Evolutionary conservation across 2,113 vertebrate genomes (phyloP).

Genomic region (Oreochromis niloticus): DNA sequence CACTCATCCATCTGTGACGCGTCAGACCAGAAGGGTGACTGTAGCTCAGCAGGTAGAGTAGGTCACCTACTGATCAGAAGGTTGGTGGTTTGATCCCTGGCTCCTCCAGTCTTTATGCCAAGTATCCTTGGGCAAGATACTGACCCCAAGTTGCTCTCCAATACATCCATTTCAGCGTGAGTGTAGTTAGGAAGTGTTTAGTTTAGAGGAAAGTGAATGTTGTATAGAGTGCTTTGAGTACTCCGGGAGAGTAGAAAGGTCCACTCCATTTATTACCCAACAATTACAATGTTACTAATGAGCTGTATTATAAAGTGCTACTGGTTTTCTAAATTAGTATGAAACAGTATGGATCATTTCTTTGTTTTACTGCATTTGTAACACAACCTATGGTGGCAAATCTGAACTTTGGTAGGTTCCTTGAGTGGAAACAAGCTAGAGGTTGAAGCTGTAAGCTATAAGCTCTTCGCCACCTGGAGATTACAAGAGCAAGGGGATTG

Average conservation of each 20-base stretch:
- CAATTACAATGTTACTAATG: neutral
- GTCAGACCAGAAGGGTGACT: neutral
- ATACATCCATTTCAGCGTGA: neutral
- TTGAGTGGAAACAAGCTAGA: neutral
- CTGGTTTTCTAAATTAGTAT: neutral
- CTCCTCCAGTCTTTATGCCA: neutral
- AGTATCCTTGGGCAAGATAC: neutral
- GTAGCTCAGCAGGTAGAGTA: neutral
- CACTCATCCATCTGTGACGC: neutral
- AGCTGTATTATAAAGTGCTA: neutral
- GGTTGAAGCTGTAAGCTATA: slow-evolving; percentile 1
- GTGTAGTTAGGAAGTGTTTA: neutral
- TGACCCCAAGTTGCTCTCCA: neutral
- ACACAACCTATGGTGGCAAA: neutral
- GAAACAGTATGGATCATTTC: neutral
- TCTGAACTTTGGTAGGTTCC: neutral
- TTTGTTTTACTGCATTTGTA: neutral
- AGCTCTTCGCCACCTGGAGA: slow-evolving; percentile 40
- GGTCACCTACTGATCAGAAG: neutral
- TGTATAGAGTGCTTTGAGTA: neutral
- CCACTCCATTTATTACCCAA: neutral
- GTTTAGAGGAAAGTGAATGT: neutral
- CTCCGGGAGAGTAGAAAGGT: neutral
- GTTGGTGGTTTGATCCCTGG: neutral
- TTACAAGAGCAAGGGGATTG: slow-evolving; percentile 58